Evolutionary conservation across 2,797 vertebrate genomes (phyloP), one percentile per base, ranked within the genome.

Genomic region (Propithecus deckenii): DNA sequence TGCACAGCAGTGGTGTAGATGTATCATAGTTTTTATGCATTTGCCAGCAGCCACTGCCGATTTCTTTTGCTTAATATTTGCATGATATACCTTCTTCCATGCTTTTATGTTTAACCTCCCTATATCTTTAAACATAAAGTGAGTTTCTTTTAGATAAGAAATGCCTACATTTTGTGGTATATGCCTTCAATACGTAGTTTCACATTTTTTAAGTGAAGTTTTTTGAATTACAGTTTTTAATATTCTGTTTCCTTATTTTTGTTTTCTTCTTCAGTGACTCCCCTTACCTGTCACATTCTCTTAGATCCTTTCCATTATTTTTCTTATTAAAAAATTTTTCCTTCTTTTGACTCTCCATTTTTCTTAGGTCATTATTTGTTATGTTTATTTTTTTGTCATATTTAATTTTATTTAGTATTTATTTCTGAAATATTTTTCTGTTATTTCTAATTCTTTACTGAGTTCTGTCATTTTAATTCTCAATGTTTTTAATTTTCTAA

Each of bases 381-480:
- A 32, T 48, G 38, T 80, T 89, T 79, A 32, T 78, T 95, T 87
- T 46, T 46, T 75, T 90, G 18, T 65, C 63, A 20, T 87, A 28
- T 84, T 94, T 61, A 35, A 23, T 78, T 81, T 93, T 69, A 88
- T 86, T 81, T 94, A 23, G 25, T 84, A 74, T 61, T 78, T 9
- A 84, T 74, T 91, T 97, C 43, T 80, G 72, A 96, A 79, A 32
- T 43, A 81, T 57, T 78, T 95, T 84, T 84, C 11, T 50, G 81
- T 59, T 69, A 69, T 89, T 89, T 86, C 43, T 87, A 13, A 79
- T 88, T 41, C 9, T 84, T 95, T 65, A 23, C 15, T 48, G 59
- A 92, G 71, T 83, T 67, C 28, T 43, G 2, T 94, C 52, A 15
- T 96, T 91, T 95, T 78, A 96, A 72, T 85, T 86, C 32, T 92